Evolutionary conservation across 2,113 vertebrate species (phyloP).

Genomic region (Melanerpes formicivorus): DNA sequence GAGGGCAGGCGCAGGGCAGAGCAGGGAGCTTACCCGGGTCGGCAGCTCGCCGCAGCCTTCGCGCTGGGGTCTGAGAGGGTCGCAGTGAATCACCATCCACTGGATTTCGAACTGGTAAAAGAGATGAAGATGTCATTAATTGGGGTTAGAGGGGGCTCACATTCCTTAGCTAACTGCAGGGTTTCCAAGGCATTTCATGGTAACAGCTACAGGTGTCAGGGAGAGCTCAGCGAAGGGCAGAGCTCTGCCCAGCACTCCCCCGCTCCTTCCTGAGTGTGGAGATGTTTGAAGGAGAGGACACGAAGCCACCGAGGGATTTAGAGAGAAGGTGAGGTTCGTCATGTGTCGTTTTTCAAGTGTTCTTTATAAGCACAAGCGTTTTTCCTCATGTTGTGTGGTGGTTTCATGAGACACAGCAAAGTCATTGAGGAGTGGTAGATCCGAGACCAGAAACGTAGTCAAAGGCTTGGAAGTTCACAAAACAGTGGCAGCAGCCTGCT

Average conservation of each 20-base stretch:
- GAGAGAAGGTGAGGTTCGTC: not conserved
- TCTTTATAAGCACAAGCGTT: not conserved
- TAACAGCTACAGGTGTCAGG: not conserved
- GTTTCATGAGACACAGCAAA: not conserved
- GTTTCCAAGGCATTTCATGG: not conserved
- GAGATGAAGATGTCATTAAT: not conserved
- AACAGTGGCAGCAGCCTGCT: not conserved
- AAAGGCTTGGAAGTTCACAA: not conserved
- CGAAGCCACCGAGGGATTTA: not conserved
- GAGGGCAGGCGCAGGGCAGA: too few relatives aligned
- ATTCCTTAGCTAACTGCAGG: not conserved
- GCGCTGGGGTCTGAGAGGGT: slow-evolving; percentile 78
- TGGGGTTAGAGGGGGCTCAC: not conserved
- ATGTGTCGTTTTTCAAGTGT: not conserved
- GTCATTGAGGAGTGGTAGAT: not conserved
- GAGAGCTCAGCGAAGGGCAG: not conserved
- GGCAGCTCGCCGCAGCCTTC: slow-evolving; percentile 81
- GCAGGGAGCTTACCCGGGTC: slow-evolving; percentile 64
- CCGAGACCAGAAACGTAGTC: not conserved
- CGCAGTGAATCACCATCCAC: slow-evolving; percentile 90
- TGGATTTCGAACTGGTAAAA: slow-evolving; percentile 86
- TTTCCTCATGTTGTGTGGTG: not conserved
- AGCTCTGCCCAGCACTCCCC: not conserved
- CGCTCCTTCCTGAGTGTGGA: rapidly evolving
- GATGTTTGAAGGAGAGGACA: not conserved